phyloP scores from a whole-genome alignment of 2,113 vertebrate genomes.

The Cochlearius cochlearius region DNA sequence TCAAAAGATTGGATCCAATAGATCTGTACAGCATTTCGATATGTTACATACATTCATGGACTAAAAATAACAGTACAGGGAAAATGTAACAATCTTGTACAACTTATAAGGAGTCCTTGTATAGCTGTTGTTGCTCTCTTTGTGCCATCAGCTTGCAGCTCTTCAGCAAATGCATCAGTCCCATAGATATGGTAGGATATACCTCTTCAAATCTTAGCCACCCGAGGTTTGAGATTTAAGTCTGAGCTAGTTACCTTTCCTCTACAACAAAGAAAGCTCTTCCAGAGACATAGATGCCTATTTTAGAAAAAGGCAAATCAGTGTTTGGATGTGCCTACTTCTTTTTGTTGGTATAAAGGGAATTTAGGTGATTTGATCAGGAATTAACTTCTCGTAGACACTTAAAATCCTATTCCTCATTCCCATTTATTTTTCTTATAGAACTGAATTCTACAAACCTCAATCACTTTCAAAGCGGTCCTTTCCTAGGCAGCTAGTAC shows the following conservation, averaged over 20 bases:
- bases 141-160: not conserved
- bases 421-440: not conserved
- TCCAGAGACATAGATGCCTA: not conserved
- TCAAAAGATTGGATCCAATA: not conserved
- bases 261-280: not conserved
- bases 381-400: not conserved
- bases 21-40: not conserved
- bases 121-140: not conserved
- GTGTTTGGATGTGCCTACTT: not conserved
- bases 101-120: not conserved
- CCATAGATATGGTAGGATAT: not conserved
- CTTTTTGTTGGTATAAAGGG: not conserved
- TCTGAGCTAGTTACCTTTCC: not conserved
- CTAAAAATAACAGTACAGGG: not conserved
- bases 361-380: not conserved
- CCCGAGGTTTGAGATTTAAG: not conserved
- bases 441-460: not conserved
- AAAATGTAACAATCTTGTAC: not conserved
- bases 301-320: not conserved
- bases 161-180: not conserved
- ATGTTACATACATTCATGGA: not conserved
- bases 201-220: not conserved
- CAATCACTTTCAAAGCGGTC: not conserved
- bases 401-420: not conserved
- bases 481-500: not conserved